phyloP scores from a whole-genome alignment of 1,140 invertebrate genomes.

The Gonioctena quinquepunctata region DNA sequence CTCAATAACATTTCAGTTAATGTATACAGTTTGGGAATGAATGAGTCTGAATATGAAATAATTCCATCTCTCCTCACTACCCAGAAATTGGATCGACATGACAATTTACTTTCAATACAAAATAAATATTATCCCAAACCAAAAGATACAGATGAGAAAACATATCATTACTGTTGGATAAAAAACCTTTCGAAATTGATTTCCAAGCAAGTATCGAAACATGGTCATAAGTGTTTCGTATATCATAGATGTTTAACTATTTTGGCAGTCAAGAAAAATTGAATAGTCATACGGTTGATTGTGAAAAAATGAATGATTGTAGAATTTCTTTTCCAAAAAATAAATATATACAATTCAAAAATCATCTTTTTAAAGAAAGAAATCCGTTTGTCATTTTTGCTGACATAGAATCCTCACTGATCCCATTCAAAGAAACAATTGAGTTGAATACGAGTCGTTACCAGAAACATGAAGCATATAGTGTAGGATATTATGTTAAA shows the following conservation, averaged over 20 bases:
- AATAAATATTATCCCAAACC: slow-evolving; percentile 19
- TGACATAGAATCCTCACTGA: slow-evolving; percentile 46
- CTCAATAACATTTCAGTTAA: slow-evolving; percentile 52
- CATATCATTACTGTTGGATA: slow-evolving; percentile 48
- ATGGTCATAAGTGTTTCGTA: slow-evolving; percentile 36
- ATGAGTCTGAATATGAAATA: slow-evolving; percentile 32
- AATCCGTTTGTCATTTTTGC: slow-evolving; percentile 50
- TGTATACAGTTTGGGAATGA: slow-evolving; percentile 35
- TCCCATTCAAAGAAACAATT: slow-evolving; percentile 13
- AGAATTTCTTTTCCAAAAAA: slow-evolving; percentile 35
- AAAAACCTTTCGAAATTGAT: slow-evolving; percentile 48
- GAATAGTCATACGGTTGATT: slow-evolving; percentile 28
- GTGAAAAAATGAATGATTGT: slow-evolving; percentile 7
- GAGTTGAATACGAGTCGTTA: neutral
- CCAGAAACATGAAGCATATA: slow-evolving; percentile 1
- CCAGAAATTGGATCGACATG: slow-evolving; percentile 33
- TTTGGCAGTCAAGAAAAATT: slow-evolving; percentile 39
- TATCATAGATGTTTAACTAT: slow-evolving; percentile 51
- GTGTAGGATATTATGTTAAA: slow-evolving; percentile 5
- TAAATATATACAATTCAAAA: slow-evolving; percentile 15
- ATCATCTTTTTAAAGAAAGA: slow-evolving; percentile 27
- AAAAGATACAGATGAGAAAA: neutral
- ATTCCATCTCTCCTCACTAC: slow-evolving; percentile 47
- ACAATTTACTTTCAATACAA: slow-evolving; percentile 45
- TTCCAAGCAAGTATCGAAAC: slow-evolving; percentile 36